Evolutionary conservation across 2,797 vertebrate genomes (phyloP).

Genomic region (Oceanodroma leucorhoa): DNA sequence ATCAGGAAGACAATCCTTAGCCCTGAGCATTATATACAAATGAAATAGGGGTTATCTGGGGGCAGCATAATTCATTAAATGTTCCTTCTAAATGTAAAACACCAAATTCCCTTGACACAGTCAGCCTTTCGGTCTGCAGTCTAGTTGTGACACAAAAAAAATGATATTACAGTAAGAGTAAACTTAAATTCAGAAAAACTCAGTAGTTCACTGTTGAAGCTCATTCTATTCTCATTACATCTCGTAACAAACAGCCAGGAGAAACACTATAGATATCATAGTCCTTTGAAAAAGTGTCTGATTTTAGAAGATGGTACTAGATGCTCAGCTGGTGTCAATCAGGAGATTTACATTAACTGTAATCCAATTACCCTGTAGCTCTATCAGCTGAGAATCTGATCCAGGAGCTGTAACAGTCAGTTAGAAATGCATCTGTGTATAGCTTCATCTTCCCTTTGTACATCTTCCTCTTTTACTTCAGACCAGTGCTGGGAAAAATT

Average conservation of each 20-base stretch:
- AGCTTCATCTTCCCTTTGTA: not conserved
- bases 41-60: slow-evolving; percentile 69
- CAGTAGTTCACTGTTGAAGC: not conserved
- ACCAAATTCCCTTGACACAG: slow-evolving; percentile 41
- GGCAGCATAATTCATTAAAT: slow-evolving; percentile 67
- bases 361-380: not conserved
- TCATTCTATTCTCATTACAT: not conserved
- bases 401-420: not conserved
- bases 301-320: not conserved
- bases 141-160: slow-evolving; percentile 44
- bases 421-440: not conserved
- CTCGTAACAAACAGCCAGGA: not conserved
- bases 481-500: not conserved
- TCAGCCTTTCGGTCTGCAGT: slow-evolving; percentile 39
- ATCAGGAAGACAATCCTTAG: slow-evolving; percentile 66
- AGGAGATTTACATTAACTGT: not conserved
- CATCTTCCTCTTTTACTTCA: not conserved
- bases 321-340: not conserved
- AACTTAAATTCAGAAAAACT: slow-evolving; percentile 33
- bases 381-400: not conserved
- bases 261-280: not conserved
- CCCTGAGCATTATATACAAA: slow-evolving; percentile 68
- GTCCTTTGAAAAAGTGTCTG: not conserved
- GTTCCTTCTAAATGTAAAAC: slow-evolving; percentile 70
- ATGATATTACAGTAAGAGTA: not conserved